Base-by-base conservation (phyloP, 2,113 vertebrate genomes). In the Crocuta crocuta region DNA sequence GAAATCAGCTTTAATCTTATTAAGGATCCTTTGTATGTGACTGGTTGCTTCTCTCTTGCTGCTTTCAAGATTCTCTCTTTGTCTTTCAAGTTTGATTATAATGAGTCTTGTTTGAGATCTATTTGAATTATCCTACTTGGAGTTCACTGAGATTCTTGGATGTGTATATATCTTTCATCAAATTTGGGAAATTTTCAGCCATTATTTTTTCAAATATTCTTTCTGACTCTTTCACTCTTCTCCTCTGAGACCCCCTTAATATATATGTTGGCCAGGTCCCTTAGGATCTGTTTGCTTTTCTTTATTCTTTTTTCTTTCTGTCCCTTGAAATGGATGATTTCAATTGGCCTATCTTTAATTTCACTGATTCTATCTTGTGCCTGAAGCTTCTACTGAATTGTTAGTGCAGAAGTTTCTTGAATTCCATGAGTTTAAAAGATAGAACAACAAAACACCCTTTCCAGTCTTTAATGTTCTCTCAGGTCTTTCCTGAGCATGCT, bases 61-160 rank as follows among this genome's bases (percentile, higher is more conserved):
- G 33, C 33, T 95, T 95, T 89, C 68, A 83, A 53, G 55, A 89
- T 63, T 94, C 28, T 63, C 39, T 88, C 28, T 73, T 50, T 85
- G 33, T 92, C 48, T 71, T 71, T 71, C 28, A 78, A 88, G 19
- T 94, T 35, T 94, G 48, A 48, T 43, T 80, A 61, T 61, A 43
- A 74, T 89, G 33, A 33, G 26, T 66, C 71, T 55, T 85, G 26
- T 19, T 76, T 10, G 17, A 55, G 9, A 31, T 89, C 16, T 89
- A 39, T 76, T 61, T 89, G 55, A 4, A 15, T 63, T 76, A 76
- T 63, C 19, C 71, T 45, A 76, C 17, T 33, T 45, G 39, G 87
- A 76, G 55, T 76, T 76, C 70, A 76, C 16, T 89, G 35, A 74
- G 55, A 39, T 63, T 63, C 53, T 48, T 89, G 71, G 26, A 89